phyloP scores from a whole-genome alignment of 2,797 vertebrate genomes.

The Peromyscus nudipes region DNA sequence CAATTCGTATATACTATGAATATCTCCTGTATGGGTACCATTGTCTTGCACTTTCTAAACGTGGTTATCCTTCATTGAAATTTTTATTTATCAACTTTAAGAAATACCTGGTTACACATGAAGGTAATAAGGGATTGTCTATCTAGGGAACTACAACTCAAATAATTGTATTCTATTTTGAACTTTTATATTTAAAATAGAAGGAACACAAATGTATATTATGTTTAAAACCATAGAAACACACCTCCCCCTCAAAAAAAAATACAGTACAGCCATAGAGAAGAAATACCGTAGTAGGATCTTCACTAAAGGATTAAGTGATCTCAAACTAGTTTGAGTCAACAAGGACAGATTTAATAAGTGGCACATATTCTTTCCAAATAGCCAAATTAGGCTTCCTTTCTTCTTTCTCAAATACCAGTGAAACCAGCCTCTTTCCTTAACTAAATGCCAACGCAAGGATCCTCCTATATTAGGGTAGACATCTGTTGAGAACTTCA shows the following conservation, averaged over 20 bases:
- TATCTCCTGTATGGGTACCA: background rate
- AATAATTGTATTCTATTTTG: background rate
- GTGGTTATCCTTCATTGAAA: background rate
- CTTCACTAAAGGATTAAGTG: conserved; percentile 31
- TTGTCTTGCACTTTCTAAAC: background rate
- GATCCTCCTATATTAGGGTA: background rate
- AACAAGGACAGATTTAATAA: background rate
- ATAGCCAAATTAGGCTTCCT: conserved; percentile 28
- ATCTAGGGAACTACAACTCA: background rate
- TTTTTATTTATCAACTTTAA: background rate
- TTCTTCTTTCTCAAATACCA: conserved; percentile 44
- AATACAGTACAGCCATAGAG: background rate
- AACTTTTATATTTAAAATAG: conserved; percentile 61
- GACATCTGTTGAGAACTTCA: conserved; percentile 13
- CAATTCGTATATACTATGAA: background rate
- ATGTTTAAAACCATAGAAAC: conserved; percentile 13
- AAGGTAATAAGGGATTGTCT: background rate
- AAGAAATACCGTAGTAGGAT: conserved; percentile 14
- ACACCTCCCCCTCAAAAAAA: background rate
- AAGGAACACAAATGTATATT: conserved; percentile 32
- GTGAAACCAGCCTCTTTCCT: background rate
- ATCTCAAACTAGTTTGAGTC: background rate
- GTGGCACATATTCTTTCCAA: background rate
- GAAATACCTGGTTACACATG: background rate
- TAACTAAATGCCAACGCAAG: conserved; percentile 3